phyloP scores from a whole-genome alignment of 2,888 invertebrate species.

The Ariolimax columbianus region DNA sequence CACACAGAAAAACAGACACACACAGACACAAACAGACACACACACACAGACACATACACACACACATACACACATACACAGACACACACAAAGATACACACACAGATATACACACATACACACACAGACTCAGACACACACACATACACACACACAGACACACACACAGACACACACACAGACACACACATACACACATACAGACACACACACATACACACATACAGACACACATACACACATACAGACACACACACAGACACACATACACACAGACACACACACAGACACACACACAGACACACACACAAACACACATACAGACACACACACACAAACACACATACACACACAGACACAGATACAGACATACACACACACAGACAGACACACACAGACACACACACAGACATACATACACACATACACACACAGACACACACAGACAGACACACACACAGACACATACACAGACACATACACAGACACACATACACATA shows the following conservation, averaged over 20 bases:
- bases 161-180: not conserved
- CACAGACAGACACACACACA: too few relatives aligned
- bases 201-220: not conserved
- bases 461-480: too few relatives aligned
- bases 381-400: too few relatives aligned
- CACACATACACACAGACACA: not conserved
- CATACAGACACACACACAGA: not conserved
- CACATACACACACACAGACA: not conserved
- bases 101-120: not conserved
- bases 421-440: too few relatives aligned
- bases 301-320: too few relatives aligned
- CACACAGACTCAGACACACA: not conserved
- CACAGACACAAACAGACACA: not conserved
- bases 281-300: not conserved
- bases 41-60: not conserved
- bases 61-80: not conserved
- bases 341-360: too few relatives aligned
- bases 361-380: too few relatives aligned
- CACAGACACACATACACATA: too few relatives aligned
- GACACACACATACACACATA: not conserved
- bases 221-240: not conserved
- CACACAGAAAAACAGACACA: not conserved
- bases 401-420: too few relatives aligned
- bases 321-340: too few relatives aligned
- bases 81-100: not conserved